These are phyloP conservation scores for Drosophila tristis DNA, from an alignment of 1,140 invertebrate species.

Conservation along the genomic window DNA sequence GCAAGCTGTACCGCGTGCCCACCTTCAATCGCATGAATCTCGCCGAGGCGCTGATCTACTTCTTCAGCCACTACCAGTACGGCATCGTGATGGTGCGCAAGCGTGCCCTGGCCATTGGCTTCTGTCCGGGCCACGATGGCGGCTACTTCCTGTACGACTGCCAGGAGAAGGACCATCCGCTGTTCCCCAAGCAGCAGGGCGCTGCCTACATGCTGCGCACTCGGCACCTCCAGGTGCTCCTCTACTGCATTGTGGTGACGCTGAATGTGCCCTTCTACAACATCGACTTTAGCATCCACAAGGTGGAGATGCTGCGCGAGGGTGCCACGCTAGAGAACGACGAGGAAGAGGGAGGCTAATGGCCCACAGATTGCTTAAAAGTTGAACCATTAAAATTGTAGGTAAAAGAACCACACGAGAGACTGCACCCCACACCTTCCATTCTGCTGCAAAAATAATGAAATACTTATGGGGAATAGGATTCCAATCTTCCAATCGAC, in stretches of 20 bases:
- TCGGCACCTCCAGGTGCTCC: constrained; percentile 86
- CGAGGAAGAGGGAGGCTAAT: constrained; percentile 48
- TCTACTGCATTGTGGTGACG: constrained; percentile 86
- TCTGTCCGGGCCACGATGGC: constrained; percentile 76
- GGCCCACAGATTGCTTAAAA: too few relatives aligned
- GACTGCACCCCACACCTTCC: too few relatives aligned
- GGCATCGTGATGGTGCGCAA: constrained; percentile 86
- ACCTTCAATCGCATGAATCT: constrained; percentile 86
- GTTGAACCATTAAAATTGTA: too few relatives aligned
- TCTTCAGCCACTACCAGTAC: constrained; percentile 85
- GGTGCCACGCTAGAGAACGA: constrained; percentile 66
- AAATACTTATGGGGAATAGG: not conserved
- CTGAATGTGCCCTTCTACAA: constrained; percentile 85
- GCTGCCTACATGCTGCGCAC: constrained; percentile 86
- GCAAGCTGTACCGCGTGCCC: constrained; percentile 86
- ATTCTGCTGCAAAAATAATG: too few relatives aligned
- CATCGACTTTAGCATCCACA: constrained; percentile 73
- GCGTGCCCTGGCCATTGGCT: constrained; percentile 86
- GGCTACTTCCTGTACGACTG: constrained; percentile 88
- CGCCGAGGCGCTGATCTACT: constrained; percentile 86
- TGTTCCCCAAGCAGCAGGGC: constrained; percentile 86
- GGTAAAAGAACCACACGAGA: not conserved
- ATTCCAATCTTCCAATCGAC: not conserved
- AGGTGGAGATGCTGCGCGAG: constrained; percentile 74
- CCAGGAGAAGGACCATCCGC: constrained; percentile 86